Base-by-base conservation (phyloP, 1,140 invertebrate species). In the Elymnias hypermnestra region DNA sequence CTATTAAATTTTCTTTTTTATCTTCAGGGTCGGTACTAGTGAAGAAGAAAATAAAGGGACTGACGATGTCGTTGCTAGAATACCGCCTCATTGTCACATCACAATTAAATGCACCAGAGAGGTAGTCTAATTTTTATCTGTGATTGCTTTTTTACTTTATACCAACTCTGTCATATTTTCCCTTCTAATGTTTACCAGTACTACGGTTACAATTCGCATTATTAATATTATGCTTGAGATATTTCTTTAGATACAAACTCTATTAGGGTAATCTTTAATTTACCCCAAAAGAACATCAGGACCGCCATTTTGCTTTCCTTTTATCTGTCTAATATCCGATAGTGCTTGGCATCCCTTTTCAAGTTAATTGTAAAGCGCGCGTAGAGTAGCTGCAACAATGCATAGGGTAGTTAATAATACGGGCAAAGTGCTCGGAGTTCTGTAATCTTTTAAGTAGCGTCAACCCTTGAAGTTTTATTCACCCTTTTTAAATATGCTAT, bases 71-170 rank as follows among this genome's bases (percentile, higher is more conserved):
- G 72, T 61, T 1, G 58, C 65, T 3, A 66, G 73, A 38, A 65
- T 94, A 72, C 94, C 94, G 61, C 95, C 95, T 57, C 93, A 97
- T 87, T 97, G 95, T 88, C 95, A 95, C 76, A 96, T 97, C 61
- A 97, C 95, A 28, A 90, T 95, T 50, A 95, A 95, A 84, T 95
- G 93, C 68, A 96, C 95, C 38, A 91, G 93, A 87, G 95, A 97
- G 88, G 93, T 95, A 88, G 90, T n/a, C n/a, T n/a, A n/a, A n/a
- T n/a, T n/a, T n/a, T n/a, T n/a, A n/a, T n/a, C n/a, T n/a, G n/a
- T n/a, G n/a, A n/a, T n/a, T n/a, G n/a, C n/a, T n/a, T n/a, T n/a
- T n/a, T n/a, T n/a, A n/a, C n/a, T n/a, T n/a, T n/a, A n/a, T n/a
- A n/a, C 9, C 26, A 13, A 29, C 26, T 13, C 9, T 12, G n/a